Evolutionary conservation across 2,113 vertebrate genomes (phyloP).

Genomic region (zebrafish (Danio rerio)): GRCz12tu NC_133189.1:12499501-12500000

Average conservation of each 20-base stretch:
- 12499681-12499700: conserved; percentile 18
- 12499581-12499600: background rate
- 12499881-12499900: background rate
- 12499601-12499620: background rate
- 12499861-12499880: background rate
- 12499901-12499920: background rate
- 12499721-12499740: background rate
- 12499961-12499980: no score
- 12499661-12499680: conserved; percentile 8
- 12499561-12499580: background rate
- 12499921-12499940: background rate
- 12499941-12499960: no score
- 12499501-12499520: background rate
- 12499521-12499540: conserved; percentile 20
- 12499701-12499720: background rate
- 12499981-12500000: no score
- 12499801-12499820: background rate
- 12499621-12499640: background rate
- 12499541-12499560: background rate
- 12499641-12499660: background rate
- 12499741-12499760: background rate
- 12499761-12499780: background rate
- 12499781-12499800: background rate
- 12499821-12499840: background rate
- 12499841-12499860: conserved; percentile 19